Percentiles rank a stretch among this genome's conserved stretches.
phyloP scores from a whole-genome alignment of 2,888 invertebrate genomes.

The Brassicogethes aeneus region DNA sequence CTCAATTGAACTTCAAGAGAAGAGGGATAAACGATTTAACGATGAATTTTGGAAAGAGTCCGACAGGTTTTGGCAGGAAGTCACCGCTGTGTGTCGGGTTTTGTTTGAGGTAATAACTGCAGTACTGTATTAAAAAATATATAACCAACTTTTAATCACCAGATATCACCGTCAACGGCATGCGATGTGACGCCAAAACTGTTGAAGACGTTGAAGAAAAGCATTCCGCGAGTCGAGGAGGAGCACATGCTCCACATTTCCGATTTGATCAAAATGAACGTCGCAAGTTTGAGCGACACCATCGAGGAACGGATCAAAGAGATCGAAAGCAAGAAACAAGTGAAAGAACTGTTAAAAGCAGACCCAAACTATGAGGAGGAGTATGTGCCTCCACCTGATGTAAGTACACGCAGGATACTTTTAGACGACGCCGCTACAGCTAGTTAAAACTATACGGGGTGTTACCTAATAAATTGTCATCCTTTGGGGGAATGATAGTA shows the following conservation, averaged over 20 bases:
- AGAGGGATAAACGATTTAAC: slow-evolving; percentile 13
- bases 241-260: slow-evolving; percentile 14
- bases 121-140: too few species aligned
- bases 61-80: slow-evolving; percentile 22
- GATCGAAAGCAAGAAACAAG: slow-evolving; percentile 13
- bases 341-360: slow-evolving; percentile 2
- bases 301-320: slow-evolving; percentile 27
- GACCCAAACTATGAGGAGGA: not conserved
- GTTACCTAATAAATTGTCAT: too few species aligned
- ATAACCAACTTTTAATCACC: too few species aligned
- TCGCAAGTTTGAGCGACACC: slow-evolving; percentile 32
- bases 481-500: too few species aligned
- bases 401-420: too few species aligned
- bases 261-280: slow-evolving; percentile 35
- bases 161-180: slow-evolving; percentile 8
- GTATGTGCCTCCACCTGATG: not conserved
- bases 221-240: slow-evolving; percentile 19
- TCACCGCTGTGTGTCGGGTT: slow-evolving; percentile 27
- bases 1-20: slow-evolving; percentile 7
- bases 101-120: slow-evolving; percentile 9
- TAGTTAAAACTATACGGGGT: too few species aligned
- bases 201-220: slow-evolving; percentile 2
- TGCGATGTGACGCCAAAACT: slow-evolving; percentile 1
- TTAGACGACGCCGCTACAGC: too few species aligned
- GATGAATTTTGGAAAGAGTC: slow-evolving; percentile 20